Percentiles rank a stretch among this genome's conserved stretches.
Evolutionary conservation across 1,140 invertebrate species (phyloP).

Genomic region (Camponotus pennsylvanicus): DNA sequence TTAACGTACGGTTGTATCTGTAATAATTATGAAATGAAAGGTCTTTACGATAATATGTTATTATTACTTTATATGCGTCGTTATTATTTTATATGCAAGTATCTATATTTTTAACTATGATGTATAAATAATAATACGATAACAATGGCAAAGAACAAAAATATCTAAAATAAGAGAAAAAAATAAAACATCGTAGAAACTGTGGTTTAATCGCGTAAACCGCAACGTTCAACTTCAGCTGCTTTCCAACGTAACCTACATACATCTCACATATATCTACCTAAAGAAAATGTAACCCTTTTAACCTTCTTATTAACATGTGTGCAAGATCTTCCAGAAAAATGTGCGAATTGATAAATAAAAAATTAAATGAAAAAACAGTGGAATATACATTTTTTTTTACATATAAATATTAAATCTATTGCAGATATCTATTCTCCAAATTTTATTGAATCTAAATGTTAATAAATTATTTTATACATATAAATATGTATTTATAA

Average conservation of each 20-base stretch:
- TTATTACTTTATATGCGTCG: neutral
- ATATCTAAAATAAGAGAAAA: constrained; percentile 43
- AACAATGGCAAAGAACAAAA: constrained; percentile 15
- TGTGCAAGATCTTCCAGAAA: neutral
- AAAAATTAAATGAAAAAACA: neutral
- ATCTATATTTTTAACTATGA: neutral
- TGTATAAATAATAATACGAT: neutral
- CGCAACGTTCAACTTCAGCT: constrained; percentile 38
- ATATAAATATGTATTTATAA: no score
- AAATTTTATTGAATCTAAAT: neutral
- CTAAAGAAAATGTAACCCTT: constrained; percentile 42
- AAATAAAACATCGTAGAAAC: constrained; percentile 43
- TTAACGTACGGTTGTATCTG: neutral
- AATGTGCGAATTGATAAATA: neutral
- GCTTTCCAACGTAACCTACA: constrained; percentile 63
- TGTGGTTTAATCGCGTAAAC: constrained; percentile 38
- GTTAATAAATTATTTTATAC: neutral
- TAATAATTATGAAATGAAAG: neutral
- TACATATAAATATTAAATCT: neutral
- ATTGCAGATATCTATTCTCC: neutral
- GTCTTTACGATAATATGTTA: neutral
- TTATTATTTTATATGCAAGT: neutral
- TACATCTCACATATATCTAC: constrained; percentile 23
- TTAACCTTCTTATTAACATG: constrained; percentile 43
- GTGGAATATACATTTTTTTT: neutral